These are phyloP conservation scores for Notarius lentiginosus DNA, from an alignment of 2,113 vertebrate genomes.

Conservation along the genomic window DNA sequence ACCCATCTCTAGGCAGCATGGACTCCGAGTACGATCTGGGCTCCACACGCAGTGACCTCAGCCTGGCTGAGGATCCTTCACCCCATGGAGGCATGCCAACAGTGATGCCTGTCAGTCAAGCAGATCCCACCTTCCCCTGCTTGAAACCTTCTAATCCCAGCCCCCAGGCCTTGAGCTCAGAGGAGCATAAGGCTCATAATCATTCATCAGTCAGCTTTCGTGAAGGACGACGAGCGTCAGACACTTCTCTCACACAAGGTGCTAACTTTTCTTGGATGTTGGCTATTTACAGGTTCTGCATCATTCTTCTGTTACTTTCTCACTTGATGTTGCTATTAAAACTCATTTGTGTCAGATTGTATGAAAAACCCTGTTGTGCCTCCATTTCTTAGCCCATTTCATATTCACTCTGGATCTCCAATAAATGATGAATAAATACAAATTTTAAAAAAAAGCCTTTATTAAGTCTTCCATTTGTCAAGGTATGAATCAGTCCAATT, in stretches of 20 bases:
- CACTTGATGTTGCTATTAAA: neutral
- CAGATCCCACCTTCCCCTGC: slow-evolving; percentile 77
- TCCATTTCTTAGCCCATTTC: neutral
- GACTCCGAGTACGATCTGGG: slow-evolving; percentile 90
- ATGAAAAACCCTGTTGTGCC: slow-evolving; percentile 20
- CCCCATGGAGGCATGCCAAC: slow-evolving; percentile 76
- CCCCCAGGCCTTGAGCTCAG: slow-evolving; percentile 81
- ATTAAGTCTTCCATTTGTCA: slow-evolving; percentile 24
- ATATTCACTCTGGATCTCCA: slow-evolving; percentile 35
- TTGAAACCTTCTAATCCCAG: slow-evolving; percentile 82
- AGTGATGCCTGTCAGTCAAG: slow-evolving; percentile 68
- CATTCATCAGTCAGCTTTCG: slow-evolving; percentile 94
- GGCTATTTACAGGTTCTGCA: neutral
- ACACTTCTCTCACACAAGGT: slow-evolving; percentile 98
- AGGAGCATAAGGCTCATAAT: slow-evolving; percentile 87
- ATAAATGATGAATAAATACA: slow-evolving; percentile 26
- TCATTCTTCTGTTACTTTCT: neutral
- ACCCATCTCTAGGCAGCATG: slow-evolving; percentile 86
- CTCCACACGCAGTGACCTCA: slow-evolving; percentile 83
- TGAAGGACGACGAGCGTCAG: slow-evolving; percentile 91
- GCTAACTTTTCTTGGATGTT: neutral
- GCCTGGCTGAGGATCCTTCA: slow-evolving; percentile 82
- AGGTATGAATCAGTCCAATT: slow-evolving; percentile 24
- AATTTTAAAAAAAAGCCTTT: slow-evolving; percentile 2
- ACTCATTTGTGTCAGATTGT: neutral